phyloP scores from a whole-genome alignment of 2,888 invertebrate genomes.

The Tupiocoris notatus region DNA sequence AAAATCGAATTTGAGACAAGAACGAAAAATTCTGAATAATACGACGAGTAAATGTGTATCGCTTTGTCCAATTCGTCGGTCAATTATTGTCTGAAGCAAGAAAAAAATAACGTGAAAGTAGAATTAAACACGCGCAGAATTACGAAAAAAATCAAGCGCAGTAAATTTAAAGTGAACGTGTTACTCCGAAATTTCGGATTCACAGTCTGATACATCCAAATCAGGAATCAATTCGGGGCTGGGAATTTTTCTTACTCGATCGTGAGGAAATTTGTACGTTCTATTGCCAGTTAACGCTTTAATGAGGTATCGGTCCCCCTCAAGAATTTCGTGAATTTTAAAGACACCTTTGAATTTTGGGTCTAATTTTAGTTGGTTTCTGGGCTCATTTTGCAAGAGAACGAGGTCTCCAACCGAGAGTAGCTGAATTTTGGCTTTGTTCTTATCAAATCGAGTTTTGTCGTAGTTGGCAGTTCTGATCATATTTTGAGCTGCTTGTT shows the following conservation, averaged over 20 bases:
- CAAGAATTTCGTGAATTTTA: conserved; percentile 6
- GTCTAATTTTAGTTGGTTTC: conserved; percentile 33
- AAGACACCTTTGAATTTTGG: conserved; percentile 22
- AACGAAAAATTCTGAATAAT: no score
- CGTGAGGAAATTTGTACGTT: conserved; percentile 31
- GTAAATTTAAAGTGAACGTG: not conserved
- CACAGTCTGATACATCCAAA: not conserved
- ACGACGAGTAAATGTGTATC: no score
- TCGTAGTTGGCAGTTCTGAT: conserved; percentile 13
- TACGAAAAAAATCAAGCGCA: no score
- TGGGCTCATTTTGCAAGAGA: conserved; percentile 38
- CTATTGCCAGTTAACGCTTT: conserved; percentile 13
- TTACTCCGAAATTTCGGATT: not conserved
- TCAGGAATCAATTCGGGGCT: not conserved
- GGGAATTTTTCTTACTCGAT: conserved; percentile 10
- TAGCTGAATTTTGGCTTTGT: conserved; percentile 36
- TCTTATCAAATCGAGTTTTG: conserved; percentile 35
- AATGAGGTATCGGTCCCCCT: conserved; percentile 16
- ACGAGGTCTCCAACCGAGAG: conserved; percentile 39
- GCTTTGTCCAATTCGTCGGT: no score
- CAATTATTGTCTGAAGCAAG: not conserved
- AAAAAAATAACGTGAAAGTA: not conserved
- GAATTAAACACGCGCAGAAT: no score
- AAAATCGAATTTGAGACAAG: no score
- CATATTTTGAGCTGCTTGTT: conserved; percentile 24